Evolutionary conservation across 2,888 invertebrate species (phyloP), one percentile per base, ranked within the genome.

Genomic region (Thymelicus acteon): DNA sequence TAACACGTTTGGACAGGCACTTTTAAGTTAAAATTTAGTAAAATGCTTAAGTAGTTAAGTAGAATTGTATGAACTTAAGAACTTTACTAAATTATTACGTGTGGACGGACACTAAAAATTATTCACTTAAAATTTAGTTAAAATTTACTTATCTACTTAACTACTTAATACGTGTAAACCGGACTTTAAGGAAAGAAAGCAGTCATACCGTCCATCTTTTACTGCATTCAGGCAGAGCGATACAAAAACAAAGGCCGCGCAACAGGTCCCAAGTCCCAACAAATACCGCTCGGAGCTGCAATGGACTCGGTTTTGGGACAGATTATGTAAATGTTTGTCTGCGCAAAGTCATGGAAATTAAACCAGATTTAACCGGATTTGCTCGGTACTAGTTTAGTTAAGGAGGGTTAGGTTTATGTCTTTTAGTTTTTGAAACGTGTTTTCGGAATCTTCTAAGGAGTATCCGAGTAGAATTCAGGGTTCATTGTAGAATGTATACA

Each of bases 241-340:
- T 87, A 89, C 89, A 88, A 89, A 89, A 88, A 88, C 89, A 89
- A 89, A 88, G 82, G 82, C 80, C 67, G 60, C 76, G 89, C 90
- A 89, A 89, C 89, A 89, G 88, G 89, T 88, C 60, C 67, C n/a
- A n/a, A n/a, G n/a, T n/a, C n/a, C 72, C 72, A 73, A 72, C 73
- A 76, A 74, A 72, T 72, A 61, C 66, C 60, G 52, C 63, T 67
- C 71, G 63, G 8, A 40, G 15, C 60, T 60, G 15, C n/a, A n/a
- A 37, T 60, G 60, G 60, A 60, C 60, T 60, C 54, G 48, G 67
- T 47, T 62, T 68, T 68, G 62, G 44, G 49, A 68, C 68, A 67
- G 67, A 68, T 68, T 68, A 68, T 68, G 68, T 68, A 62, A 68
- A 68, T 68, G 68, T 67, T 67, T 66, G 44, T 40, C 60, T 62